These are phyloP conservation scores for Austrolebias charrua DNA, from an alignment of 2,797 vertebrate species.

Conservation along the genomic window DNA sequence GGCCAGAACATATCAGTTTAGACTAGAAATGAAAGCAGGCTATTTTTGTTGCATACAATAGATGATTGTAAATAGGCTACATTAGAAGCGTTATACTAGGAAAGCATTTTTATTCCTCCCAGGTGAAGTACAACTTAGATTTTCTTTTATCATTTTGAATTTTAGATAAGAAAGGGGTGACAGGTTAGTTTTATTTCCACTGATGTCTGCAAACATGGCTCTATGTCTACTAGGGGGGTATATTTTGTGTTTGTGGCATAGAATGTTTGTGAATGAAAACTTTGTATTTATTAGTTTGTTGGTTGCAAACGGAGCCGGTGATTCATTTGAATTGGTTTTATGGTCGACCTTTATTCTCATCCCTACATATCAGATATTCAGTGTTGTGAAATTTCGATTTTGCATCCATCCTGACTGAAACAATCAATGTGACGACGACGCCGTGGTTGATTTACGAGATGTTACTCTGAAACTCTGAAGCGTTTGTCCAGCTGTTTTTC, in stretches of 20 bases:
- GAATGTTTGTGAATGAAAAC: slow-evolving; percentile 56
- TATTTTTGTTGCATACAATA: slow-evolving; percentile 69
- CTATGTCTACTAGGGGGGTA: slow-evolving; percentile 45
- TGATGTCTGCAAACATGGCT: slow-evolving; percentile 63
- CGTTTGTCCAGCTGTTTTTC: slow-evolving; percentile 60
- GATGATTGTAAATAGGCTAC: slow-evolving; percentile 81
- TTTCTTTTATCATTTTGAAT: slow-evolving; percentile 52
- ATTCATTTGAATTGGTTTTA: slow-evolving; percentile 6
- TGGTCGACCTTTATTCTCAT: slow-evolving; percentile 42
- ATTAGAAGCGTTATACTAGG: slow-evolving; percentile 68
- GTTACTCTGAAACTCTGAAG: slow-evolving; percentile 67
- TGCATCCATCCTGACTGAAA: slow-evolving; percentile 36
- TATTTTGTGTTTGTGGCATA: slow-evolving; percentile 63
- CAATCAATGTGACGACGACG: slow-evolving; percentile 44
- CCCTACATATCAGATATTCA: slow-evolving; percentile 49
- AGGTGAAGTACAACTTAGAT: slow-evolving; percentile 38
- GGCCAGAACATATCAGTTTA: slow-evolving; percentile 74
- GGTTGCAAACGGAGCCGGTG: slow-evolving; percentile 17
- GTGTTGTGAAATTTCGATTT: slow-evolving; percentile 14
- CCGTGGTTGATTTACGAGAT: slow-evolving; percentile 7
- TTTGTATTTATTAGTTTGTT: slow-evolving; percentile 30
- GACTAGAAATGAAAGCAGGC: slow-evolving; percentile 58
- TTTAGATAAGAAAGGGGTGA: slow-evolving; percentile 65
- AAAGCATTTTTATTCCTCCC: slow-evolving; percentile 42
- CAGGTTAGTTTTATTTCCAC: slow-evolving; percentile 59